Base-by-base conservation (phyloP, 2,797 vertebrate species). In the Setipinna tenuifilis region DNA sequence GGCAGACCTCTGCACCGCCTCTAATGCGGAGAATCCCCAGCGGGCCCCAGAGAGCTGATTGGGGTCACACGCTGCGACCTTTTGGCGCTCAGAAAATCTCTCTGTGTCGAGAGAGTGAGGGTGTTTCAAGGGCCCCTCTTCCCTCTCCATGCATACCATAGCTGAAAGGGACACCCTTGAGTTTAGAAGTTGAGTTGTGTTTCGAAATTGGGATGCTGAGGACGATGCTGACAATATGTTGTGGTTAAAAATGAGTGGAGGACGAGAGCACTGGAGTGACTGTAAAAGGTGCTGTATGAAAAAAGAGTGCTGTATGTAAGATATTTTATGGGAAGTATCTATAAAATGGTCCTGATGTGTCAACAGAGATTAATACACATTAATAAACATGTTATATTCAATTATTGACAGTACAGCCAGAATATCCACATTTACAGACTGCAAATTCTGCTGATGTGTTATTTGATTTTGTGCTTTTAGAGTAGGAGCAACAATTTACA, bases 21-120 rank as follows among this genome's bases (percentile, higher is more conserved):
- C 28, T 71, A 71, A 71, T 71, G 65, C 65, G 6, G 2, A 35
- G 31, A 71, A 71, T 71, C 65, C 65, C 28, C 1, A 0, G 3
- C 12, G 65, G 28, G 65, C 12, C 65, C 65, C 31, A 14, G 25
- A 71, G 11, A 71, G 25, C 12, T 71, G 28, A 71, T 71, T 71
- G 65, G 28, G 65, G 65, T 71, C 65, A 71, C 25, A 54, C 65
- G 2, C 65, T 71, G 65, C 31, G 65, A 71, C 65, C 65, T 71
- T 71, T 28, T 14, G 31, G 25, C 9, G 28, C 65, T 71, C 16
- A 71, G 65, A 71, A 71, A 71, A 71, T 25, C 65, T 71, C 14
- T 71, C 31, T 35, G 65, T 35, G 65, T 28, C 12, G 12, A 31
- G 25, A 31, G 6, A 71, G n/a, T n/a, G n/a, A n/a, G n/a, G 65